Base-by-base conservation (phyloP, 1,140 invertebrate species). In the Kradibia gibbosae region DNA sequence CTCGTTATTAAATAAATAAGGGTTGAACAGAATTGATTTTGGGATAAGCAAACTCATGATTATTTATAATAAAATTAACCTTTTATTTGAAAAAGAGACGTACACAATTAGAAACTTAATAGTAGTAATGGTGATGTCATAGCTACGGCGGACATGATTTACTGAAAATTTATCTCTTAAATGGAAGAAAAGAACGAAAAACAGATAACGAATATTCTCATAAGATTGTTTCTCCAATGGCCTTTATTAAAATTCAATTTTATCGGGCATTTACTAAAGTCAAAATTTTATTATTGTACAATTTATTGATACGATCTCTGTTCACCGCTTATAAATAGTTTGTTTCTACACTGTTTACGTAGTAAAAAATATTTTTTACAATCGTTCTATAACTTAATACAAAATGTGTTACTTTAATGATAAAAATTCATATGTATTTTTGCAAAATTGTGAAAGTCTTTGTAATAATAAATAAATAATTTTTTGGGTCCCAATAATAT, bases 81-180 rank as follows among this genome's bases (percentile, higher is more conserved):
- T 86, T 90, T 89, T 89, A 89, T 89, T 88, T 85, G 83, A 86
- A 87, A 89, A 20, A 87, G 88, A 87, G 85, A 88, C 85, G 84
- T 89, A 89, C 86, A 88, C 84, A 88, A 86, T 89, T 87, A 85
- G 86, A 85, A 90, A 89, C 89, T 89, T 85, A 90, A 88, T 86
- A 87, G 4, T 65, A 85, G n/a, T 87, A 88, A 85, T 34, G 70
- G 28, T 86, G 88, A 84, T 84, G 82, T 86, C 88, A 57, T 48
- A 87, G 57, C 76, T 83, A n/a, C n/a, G n/a, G n/a, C n/a, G 80
- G 80, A 82, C 36, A 82, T 76, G 78, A 75, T 78, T 78, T 20
- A 50, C 4, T 83, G 80, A 62, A 76, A 78, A 53, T 78, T 78
- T 76, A 84, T 82, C 76, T 78, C 80, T 81, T 75, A 15, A 84